Evolutionary conservation across 2,888 invertebrate species (phyloP), one percentile per base, ranked within the genome.

Genomic region (Willowsia nigromaculata): DNA sequence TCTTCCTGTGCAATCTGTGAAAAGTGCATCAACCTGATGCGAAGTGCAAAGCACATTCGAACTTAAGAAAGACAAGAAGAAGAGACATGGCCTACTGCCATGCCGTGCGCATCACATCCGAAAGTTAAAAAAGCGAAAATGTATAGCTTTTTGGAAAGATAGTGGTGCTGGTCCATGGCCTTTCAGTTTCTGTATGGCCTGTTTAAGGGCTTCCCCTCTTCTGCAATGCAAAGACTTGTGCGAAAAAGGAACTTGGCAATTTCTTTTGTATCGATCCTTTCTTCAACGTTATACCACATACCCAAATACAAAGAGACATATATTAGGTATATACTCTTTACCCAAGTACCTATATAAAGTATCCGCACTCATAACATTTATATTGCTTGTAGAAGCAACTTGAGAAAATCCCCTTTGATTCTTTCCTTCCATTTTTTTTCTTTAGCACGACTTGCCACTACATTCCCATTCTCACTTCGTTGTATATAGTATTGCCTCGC

Each of bases 231-330:
- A 56, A 56, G 80, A 4, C 59, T 56, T 56, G 2, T 40, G 37
- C 80, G 88, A 92, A 92, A 92, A 56, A 91, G 91, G 90, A 92
- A 92, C 91, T 92, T 92, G 92, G 92, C 92, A 92, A 92, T 92
- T 92, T 92, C 92, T 91, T 92, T 87, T 91, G 92, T 92, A 92
- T 92, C 92, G 92, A 92, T 92, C 92, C 90, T 78, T 53, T 78
- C 37, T n/a, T 74, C n/a, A n/a, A 56, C 37, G 22, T 71, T 81
- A 53, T 71, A 56, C 71, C 80, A 22, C 27, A 80, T 85, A 37
- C 68, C 81, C 43, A 71, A 87, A 87, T 43, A 87, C n/a, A n/a
- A n/a, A 81, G 37, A 40, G 27, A 53, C 47, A 56, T 40, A 71
- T 68, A 68, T 37, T 37, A n/a, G n/a, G n/a, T 15, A 13, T 30